Conservation (phyloP, 2,113 vertebrate genomes). For the Gobius niger region DNA sequence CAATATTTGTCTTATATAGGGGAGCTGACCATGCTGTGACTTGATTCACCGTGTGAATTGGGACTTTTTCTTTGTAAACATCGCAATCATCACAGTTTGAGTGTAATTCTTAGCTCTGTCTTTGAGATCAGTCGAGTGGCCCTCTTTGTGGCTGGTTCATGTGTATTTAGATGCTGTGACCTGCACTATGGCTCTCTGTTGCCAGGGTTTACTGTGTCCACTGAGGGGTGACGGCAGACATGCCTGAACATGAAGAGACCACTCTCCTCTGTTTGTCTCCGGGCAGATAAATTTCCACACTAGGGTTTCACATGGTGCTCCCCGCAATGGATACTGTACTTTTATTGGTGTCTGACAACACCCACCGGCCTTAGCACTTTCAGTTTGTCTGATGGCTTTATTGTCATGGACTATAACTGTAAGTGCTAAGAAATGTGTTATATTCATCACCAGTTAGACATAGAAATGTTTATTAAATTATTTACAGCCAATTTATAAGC, state of each 20-base stretch:
- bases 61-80: background rate
- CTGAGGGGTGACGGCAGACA: slow-evolving; percentile 54
- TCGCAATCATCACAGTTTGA: too few species aligned
- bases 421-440: background rate
- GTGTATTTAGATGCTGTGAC: slow-evolving; percentile 67
- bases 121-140: slow-evolving; percentile 22
- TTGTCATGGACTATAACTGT: background rate
- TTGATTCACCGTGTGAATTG: too few species aligned
- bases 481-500: background rate
- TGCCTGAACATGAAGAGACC: slow-evolving; percentile 65
- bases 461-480: too few species aligned
- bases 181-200: slow-evolving; percentile 63
- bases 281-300: slow-evolving; percentile 52
- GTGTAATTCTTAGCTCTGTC: background rate
- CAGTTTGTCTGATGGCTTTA: background rate
- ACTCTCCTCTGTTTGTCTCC: slow-evolving; percentile 51
- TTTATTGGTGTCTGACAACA: slow-evolving; percentile 40
- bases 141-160: slow-evolving; percentile 53
- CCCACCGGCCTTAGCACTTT: slow-evolving; percentile 31
- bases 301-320: slow-evolving; percentile 35
- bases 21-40: too few species aligned
- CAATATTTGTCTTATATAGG: too few species aligned
- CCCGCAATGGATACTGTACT: slow-evolving; percentile 30
- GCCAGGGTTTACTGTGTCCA: slow-evolving; percentile 62
- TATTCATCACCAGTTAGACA: background rate